These are phyloP conservation scores for Podarcis muralis DNA, from an alignment of 2,113 vertebrate species.

Conservation along the genomic window DNA sequence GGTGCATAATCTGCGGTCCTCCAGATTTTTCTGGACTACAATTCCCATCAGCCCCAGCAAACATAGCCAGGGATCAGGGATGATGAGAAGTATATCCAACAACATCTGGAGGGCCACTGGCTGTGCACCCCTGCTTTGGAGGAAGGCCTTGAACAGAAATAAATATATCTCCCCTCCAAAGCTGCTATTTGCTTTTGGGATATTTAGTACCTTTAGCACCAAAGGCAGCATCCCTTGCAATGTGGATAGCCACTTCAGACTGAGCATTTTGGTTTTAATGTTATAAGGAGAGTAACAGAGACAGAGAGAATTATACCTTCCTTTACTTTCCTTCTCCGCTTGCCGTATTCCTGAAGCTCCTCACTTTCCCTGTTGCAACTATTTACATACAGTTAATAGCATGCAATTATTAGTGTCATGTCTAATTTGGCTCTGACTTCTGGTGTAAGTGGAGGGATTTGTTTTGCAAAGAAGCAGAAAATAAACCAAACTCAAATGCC, in stretches of 20 bases:
- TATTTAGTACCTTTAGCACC: background rate
- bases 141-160: too few species aligned
- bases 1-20: too few species aligned
- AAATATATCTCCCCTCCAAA: too few species aligned
- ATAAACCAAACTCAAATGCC: background rate
- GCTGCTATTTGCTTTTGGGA: background rate
- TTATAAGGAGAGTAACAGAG: background rate
- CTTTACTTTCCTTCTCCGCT: too few species aligned
- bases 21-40: too few species aligned
- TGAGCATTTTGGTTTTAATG: background rate
- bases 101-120: too few species aligned
- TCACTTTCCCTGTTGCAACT: background rate
- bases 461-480: background rate
- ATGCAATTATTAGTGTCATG: background rate
- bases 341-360: too few species aligned
- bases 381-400: background rate
- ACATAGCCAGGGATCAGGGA: too few species aligned
- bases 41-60: too few species aligned
- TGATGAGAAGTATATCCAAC: too few species aligned
- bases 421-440: background rate
- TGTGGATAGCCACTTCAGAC: background rate
- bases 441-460: background rate
- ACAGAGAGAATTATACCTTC: too few species aligned
- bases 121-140: too few species aligned
- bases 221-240: background rate